Evolutionary conservation across 1,140 invertebrate species (phyloP), one percentile per base, ranked within the genome.

Genomic region (Muscidifurax raptorellus): DNA sequence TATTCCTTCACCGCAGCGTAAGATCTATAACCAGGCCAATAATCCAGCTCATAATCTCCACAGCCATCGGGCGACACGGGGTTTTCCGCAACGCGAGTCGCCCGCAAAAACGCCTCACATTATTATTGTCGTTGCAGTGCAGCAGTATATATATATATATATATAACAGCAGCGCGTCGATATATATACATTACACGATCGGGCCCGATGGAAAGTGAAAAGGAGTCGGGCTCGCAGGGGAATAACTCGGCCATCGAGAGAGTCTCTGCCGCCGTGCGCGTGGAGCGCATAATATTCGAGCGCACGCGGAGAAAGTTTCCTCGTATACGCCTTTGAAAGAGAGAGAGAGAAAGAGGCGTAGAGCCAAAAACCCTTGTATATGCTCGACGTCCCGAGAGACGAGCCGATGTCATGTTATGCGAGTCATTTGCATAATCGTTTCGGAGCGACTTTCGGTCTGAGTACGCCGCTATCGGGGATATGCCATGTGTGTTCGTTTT

Each of bases 371-470:
- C 25, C 66, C 66, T 15, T 22, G 25, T 69, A 40, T 0, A 7
- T 4, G 1, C 64, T 69, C 27, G 28, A 13, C 7, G 3, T 69
- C 66, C 22, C 66, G 66, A 28, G 52, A 59, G 52, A 59, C 52
- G 52, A 59, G 4, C 6, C 52, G 52, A 59, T 59, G 52, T 59
- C 52, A n/a, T 59, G 52, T 59, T 59, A 59, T 59, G 52, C 52
- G 52, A 59, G 18, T 30, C 66, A 69, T 69, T 69, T 69, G 66
- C 66, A 69, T 69, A 69, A 69, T 28, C 66, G 66, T 4, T 69
- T 28, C 22, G 25, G 66, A 52, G 18, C 64, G 64, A 67, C 64
- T 67, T 67, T 67, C 27, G 64, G 64, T 25, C 9, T n/a, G 3
- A 18, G 18, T n/a, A n/a, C 22, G 22, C 64, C 59, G 59, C 15